phyloP scores from a whole-genome alignment of 2,113 vertebrate species.

The Gopherus evgoodei region DNA sequence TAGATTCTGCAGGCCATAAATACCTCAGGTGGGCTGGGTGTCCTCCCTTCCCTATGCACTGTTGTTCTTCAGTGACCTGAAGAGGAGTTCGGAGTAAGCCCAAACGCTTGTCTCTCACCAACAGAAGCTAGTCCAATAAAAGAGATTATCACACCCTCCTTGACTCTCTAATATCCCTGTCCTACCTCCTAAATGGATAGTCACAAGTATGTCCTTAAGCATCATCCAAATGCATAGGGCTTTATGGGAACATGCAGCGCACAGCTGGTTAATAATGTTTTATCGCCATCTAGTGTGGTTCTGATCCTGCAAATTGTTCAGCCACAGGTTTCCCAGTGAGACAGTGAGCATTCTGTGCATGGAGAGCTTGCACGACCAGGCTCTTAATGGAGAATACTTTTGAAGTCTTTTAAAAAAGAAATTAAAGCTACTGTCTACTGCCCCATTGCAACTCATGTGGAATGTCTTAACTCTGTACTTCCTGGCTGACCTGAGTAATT shows the following conservation, averaged over 20 bases:
- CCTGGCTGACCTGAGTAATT: slow-evolving; percentile 50
- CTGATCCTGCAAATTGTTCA: neutral
- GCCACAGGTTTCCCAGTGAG: slow-evolving; percentile 16
- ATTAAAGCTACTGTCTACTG: neutral
- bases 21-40: neutral
- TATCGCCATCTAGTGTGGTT: neutral
- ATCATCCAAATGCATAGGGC: neutral
- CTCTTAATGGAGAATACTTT: slow-evolving; percentile 58
- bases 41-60: neutral
- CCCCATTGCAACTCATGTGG: slow-evolving; percentile 4
- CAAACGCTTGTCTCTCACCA: neutral
- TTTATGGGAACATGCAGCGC: neutral
- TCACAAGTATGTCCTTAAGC: neutral
- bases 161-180: neutral
- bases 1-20: neutral
- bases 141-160: neutral
- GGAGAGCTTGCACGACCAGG: slow-evolving; percentile 45
- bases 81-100: neutral
- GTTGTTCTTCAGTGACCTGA: neutral
- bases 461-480: slow-evolving; percentile 15
- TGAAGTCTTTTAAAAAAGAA: slow-evolving; percentile 57
- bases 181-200: neutral
- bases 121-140: neutral
- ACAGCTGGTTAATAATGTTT: neutral
- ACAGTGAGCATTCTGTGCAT: neutral